Conservation (phyloP, 2,888 invertebrate species). For the Seladonia tumulorum region DNA sequence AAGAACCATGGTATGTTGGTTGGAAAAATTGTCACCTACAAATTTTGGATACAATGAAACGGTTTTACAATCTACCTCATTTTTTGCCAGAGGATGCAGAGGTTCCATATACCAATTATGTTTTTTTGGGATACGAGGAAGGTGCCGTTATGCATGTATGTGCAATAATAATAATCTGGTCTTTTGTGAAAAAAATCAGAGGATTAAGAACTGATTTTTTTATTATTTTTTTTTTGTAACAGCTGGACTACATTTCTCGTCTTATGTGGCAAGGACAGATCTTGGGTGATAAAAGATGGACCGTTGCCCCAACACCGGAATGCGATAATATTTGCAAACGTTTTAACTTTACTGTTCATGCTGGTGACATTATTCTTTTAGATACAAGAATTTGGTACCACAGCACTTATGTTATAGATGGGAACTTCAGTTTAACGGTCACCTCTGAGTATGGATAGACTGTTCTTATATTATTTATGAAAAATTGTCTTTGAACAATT, state of each 20-base stretch:
- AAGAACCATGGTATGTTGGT: constrained; percentile 94
- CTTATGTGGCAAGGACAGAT: constrained; percentile 98
- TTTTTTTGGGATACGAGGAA: constrained; percentile 95
- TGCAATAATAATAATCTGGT: constrained; percentile 59
- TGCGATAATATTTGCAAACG: constrained; percentile 91
- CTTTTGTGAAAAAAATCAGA: not conserved
- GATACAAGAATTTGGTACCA: constrained; percentile 98
- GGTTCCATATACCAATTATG: constrained; percentile 94
- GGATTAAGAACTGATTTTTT: not conserved
- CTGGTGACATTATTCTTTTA: constrained; percentile 95
- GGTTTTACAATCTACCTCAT: constrained; percentile 92
- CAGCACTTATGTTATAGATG: constrained; percentile 92
- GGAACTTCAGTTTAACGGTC: constrained; percentile 93
- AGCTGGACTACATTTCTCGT: constrained; percentile 96
- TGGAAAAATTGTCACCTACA: constrained; percentile 96
- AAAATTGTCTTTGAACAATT: constrained; percentile 33
- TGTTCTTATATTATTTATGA: constrained; percentile 18
- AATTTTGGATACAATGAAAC: constrained; percentile 89
- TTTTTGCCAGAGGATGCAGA: constrained; percentile 96
- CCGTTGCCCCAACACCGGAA: constrained; percentile 93
- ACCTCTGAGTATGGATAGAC: constrained; percentile 95
- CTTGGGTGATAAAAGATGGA: constrained; percentile 94
- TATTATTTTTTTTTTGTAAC: constrained; percentile 70
- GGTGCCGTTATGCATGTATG: constrained; percentile 96
- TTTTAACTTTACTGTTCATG: constrained; percentile 91